phyloP scores from a whole-genome alignment of 1,140 invertebrate species.

The Epicauta chinensis region DNA sequence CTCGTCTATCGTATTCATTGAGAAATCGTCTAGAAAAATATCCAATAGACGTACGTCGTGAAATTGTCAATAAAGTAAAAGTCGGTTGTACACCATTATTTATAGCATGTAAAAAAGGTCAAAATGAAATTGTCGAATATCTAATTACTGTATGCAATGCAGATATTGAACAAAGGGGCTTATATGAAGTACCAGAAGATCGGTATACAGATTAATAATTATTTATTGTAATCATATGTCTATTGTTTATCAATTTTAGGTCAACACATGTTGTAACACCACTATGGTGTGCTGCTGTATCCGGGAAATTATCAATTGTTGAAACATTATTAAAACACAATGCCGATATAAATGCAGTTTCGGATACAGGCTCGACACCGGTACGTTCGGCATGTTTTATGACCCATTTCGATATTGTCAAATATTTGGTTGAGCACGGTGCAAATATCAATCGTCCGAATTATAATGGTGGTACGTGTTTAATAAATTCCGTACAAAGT shows the following conservation, averaged over 20 bases:
- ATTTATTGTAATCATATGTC: background rate
- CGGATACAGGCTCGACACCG: slow-evolving; percentile 82
- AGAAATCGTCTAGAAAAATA: slow-evolving; percentile 59
- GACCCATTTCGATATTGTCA: slow-evolving; percentile 79
- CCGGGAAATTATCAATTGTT: slow-evolving; percentile 73
- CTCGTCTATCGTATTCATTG: slow-evolving; percentile 57
- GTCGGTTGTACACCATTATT: slow-evolving; percentile 84
- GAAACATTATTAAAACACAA: slow-evolving; percentile 71
- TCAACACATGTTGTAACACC: slow-evolving; percentile 80
- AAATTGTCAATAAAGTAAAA: slow-evolving; percentile 57
- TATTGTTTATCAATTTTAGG: slow-evolving; percentile 31
- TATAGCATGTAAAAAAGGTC: slow-evolving; percentile 75
- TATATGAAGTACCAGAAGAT: slow-evolving; percentile 66
- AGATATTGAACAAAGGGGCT: slow-evolving; percentile 77
- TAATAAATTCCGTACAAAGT: slow-evolving; percentile 90
- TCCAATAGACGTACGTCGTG: slow-evolving; percentile 49
- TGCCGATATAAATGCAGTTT: slow-evolving; percentile 77
- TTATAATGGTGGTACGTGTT: slow-evolving; percentile 87
- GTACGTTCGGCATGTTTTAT: slow-evolving; percentile 89
- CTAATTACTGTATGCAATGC: slow-evolving; percentile 74
- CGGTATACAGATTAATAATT: slow-evolving; percentile 30
- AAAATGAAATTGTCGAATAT: slow-evolving; percentile 84
- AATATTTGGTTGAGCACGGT: slow-evolving; percentile 73
- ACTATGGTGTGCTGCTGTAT: slow-evolving; percentile 88
- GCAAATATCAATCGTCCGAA: slow-evolving; percentile 83